A percentile compares a stretch with the other conserved stretches of the same genome.
These are phyloP conservation scores for Sminthurinus aureus DNA, from an alignment of 2,888 invertebrate genomes.

Conservation along the genomic window DNA sequence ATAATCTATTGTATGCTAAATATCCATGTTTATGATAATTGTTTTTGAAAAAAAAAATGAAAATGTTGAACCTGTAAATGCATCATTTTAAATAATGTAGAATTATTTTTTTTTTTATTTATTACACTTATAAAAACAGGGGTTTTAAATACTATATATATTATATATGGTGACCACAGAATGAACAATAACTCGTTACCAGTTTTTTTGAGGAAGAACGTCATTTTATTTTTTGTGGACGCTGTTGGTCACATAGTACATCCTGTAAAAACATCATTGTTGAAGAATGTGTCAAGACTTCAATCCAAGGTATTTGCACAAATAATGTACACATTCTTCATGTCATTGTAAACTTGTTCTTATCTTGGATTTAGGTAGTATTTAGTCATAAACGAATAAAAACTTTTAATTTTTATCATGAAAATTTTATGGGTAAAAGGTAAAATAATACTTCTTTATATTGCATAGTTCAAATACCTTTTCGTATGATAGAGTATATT, in stretches of 20 bases:
- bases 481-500: not conserved
- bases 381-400: not conserved
- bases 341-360: not conserved
- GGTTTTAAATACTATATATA: not conserved
- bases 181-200: not conserved
- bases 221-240: slow-evolving; percentile 1
- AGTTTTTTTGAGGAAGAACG: slow-evolving; percentile 6
- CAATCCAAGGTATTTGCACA: slow-evolving; percentile 78
- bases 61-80: no score
- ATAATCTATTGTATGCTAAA: no score
- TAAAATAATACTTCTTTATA: no score
- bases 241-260: slow-evolving; percentile 50
- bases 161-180: not conserved
- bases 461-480: no score
- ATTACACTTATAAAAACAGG: not conserved
- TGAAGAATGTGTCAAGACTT: slow-evolving; percentile 85
- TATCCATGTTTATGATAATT: no score
- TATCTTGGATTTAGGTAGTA: not conserved
- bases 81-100: no score
- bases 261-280: slow-evolving; percentile 61
- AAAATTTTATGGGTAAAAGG: not conserved
- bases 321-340: not conserved
- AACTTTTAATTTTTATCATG: not conserved
- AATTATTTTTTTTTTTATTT: no score
- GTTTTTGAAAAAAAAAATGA: no score